Base-by-base conservation (phyloP, 1,140 invertebrate species). In the Diploscapter pachys region DNA sequence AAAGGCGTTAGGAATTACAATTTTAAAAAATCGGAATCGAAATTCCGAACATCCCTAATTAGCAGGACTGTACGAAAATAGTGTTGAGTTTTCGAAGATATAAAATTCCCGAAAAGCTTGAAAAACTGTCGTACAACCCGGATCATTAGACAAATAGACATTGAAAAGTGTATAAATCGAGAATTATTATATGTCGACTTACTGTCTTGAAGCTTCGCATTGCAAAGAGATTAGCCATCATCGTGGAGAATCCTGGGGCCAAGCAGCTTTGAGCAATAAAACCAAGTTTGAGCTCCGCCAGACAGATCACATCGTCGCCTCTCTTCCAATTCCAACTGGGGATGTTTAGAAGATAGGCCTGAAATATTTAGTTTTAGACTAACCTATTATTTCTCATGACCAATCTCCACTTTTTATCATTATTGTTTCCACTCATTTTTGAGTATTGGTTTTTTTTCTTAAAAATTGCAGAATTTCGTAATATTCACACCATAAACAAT, bases 171-270 rank as follows among this genome's bases (percentile, higher is more conserved):
- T 76, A 80, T 57, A 78, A 71, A 68, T 53, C 4, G 31, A 31
- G 31, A 31, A 31, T 31, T 31, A 31, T 31, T 31, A 31, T 31
- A 63, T 50, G 66, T 63, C 85, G 73, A 91, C 93, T 93, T 90
- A 98, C 95, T 89, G 95, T 96, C 91, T 98, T 98, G 86, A 98
- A 98, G 68, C 95, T 98, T 85, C 96, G 90, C 96, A 99, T 99
- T 62, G 96, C 97, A 88, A 99, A 99, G 67, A 99, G 89, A 87
- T 99, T 99, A 13, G 97, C 97, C 95, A 99, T 98, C 92, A 99
- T 96, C 51, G 97, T 99, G 72, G 96, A 99, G 88, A 99, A 99
- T 64, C 97, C 97, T 11, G 96, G 96, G 31, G 96, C 96, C 71
- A 90, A 79, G 84, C 89, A 90, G 64, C 87, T 89, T 79, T 90